A percentile compares a stretch with the other conserved stretches of the same genome.
phyloP scores from a whole-genome alignment of 2,797 vertebrate genomes.

The Acrossocheilus fasciatus region DNA sequence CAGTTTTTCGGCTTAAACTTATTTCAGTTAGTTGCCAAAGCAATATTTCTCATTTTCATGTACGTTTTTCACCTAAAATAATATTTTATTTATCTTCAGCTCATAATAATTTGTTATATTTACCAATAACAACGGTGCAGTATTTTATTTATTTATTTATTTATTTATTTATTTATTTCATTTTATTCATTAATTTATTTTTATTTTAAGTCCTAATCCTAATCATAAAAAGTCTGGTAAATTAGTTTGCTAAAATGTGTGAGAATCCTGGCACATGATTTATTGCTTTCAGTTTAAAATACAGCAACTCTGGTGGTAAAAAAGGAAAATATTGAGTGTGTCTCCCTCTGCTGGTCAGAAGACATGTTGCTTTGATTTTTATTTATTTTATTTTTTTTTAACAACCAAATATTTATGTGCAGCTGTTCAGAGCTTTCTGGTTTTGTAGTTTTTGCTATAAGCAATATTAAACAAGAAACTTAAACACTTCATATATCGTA shows the following conservation, averaged over 20 bases:
- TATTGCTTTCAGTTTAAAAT: background rate
- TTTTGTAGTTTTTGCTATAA: background rate
- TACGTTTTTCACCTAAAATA: background rate
- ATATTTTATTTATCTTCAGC: background rate
- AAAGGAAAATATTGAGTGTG: conserved; percentile 33
- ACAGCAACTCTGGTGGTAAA: background rate
- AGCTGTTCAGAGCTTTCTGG: background rate
- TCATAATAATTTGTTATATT: background rate
- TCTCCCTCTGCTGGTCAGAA: conserved; percentile 70
- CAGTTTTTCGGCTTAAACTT: background rate
- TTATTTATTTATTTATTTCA: background rate
- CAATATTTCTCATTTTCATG: background rate
- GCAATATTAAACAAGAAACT: background rate
- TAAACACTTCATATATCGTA: background rate
- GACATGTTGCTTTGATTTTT: conserved; percentile 32
- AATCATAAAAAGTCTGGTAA: background rate
- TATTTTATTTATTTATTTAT: background rate
- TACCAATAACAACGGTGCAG: background rate
- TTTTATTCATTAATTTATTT: background rate
- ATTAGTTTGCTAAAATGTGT: background rate
- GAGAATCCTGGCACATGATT: background rate
- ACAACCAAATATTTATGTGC: background rate
- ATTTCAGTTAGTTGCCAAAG: background rate
- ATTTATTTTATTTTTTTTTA: background rate
- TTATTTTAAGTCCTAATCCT: background rate